Conservation (phyloP, 1,140 invertebrate genomes). For the Spodoptera litura region DNA sequence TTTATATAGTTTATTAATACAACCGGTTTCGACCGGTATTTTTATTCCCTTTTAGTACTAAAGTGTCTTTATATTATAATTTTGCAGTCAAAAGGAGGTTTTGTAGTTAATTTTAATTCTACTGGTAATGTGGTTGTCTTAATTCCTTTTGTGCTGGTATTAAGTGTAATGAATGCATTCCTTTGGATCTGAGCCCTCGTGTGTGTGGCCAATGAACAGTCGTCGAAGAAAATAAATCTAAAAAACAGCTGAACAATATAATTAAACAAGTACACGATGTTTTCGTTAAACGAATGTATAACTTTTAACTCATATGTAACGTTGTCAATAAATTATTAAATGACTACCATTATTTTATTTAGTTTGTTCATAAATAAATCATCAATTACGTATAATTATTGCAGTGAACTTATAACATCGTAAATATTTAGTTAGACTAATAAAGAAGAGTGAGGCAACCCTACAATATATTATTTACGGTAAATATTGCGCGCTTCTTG, state of each 20-base stretch:
- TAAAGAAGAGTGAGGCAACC: constrained; percentile 2
- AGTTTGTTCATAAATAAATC: too few relatives aligned
- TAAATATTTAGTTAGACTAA: background rate
- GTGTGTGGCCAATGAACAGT: too few relatives aligned
- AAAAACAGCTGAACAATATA: too few relatives aligned
- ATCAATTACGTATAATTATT: too few relatives aligned
- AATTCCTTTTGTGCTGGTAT: background rate
- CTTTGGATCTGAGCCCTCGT: too few relatives aligned
- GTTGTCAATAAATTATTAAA: too few relatives aligned
- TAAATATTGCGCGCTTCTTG: constrained; percentile 31
- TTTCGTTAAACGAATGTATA: too few relatives aligned
- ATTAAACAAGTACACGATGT: too few relatives aligned
- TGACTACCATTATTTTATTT: too few relatives aligned
- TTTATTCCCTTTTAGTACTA: constrained; percentile 2
- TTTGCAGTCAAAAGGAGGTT: constrained; percentile 7
- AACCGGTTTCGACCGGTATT: constrained; percentile 8
- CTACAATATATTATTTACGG: constrained; percentile 32
- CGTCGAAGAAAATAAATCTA: too few relatives aligned
- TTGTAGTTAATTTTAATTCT: background rate
- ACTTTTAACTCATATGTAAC: too few relatives aligned
- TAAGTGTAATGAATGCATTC: too few relatives aligned
- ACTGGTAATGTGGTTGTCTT: background rate
- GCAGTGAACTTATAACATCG: background rate
- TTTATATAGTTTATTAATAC: constrained; percentile 26
- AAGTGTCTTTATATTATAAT: constrained; percentile 33